These are phyloP conservation scores for Chloropsis cyanopogon DNA, from an alignment of 2,113 vertebrate genomes.

Conservation along the genomic window DNA sequence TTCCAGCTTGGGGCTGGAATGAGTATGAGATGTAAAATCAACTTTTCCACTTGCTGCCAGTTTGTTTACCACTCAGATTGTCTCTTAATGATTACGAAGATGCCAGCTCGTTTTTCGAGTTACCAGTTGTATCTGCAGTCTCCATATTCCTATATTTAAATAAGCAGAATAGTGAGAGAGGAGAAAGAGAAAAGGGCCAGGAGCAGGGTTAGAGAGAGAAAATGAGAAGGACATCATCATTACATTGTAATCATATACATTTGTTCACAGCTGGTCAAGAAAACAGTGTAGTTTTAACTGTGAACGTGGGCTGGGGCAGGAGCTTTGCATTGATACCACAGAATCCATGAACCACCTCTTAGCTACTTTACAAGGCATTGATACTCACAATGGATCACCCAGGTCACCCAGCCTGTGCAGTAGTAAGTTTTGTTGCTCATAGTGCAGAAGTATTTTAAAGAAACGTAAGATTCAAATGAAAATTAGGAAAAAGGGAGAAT, in stretches of 20 bases:
- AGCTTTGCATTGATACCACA: background rate
- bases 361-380: background rate
- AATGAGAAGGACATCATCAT: background rate
- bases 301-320: background rate
- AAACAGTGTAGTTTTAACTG: constrained; percentile 16
- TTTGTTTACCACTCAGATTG: constrained; percentile 29
- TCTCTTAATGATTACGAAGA: constrained; percentile 38
- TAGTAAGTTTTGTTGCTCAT: background rate
- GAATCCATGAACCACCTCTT: constrained; percentile 2
- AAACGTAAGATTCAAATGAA: background rate
- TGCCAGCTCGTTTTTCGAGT: constrained; percentile 11
- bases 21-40: constrained; percentile 9
- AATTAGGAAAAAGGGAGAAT: background rate
- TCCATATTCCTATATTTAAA: constrained; percentile 13
- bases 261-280: constrained; percentile 17
- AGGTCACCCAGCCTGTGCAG: background rate
- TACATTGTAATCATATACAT: background rate
- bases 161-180: background rate
- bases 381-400: background rate
- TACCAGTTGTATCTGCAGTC: background rate
- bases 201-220: background rate
- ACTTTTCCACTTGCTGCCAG: background rate
- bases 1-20: background rate
- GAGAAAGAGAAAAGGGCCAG: background rate
- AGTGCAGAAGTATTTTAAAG: background rate